Evolutionary conservation across 2,797 vertebrate genomes (phyloP).

Genomic region (Scyliorhinus canicula): DNA sequence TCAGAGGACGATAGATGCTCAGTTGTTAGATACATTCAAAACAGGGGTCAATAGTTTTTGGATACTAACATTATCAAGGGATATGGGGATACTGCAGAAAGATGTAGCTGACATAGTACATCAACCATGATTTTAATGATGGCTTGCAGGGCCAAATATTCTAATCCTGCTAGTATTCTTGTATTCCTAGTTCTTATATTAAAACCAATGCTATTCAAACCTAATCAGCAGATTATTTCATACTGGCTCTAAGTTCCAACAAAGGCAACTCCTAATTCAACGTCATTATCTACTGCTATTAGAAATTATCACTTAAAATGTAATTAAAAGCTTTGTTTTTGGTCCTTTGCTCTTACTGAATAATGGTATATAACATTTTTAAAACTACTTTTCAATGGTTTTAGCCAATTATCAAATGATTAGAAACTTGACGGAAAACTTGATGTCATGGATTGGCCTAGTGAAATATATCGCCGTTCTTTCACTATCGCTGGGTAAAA

Average conservation of each 20-base stretch:
- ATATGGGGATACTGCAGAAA: background rate
- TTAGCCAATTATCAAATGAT: background rate
- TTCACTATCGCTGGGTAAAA: too few relatives aligned
- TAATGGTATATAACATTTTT: background rate
- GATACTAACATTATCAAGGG: background rate
- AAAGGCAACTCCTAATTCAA: background rate
- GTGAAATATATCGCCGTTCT: too few relatives aligned
- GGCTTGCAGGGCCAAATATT: background rate
- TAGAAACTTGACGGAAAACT: background rate
- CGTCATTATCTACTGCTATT: background rate
- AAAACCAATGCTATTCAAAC: background rate
- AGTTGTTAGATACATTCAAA: background rate
- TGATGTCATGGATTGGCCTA: background rate
- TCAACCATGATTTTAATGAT: background rate
- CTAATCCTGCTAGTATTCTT: background rate
- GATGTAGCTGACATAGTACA: background rate
- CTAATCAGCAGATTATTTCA: background rate
- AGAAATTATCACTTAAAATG: background rate
- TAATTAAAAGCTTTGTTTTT: background rate
- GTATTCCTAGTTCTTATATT: background rate
- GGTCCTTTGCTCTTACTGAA: background rate
- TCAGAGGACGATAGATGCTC: background rate
- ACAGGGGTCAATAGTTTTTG: background rate
- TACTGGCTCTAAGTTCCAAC: background rate
- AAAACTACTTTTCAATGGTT: background rate